Evolutionary conservation across 2,888 invertebrate species (phyloP), one percentile per base, ranked within the genome.

Genomic region (Scelioninae gen. 2): DNA sequence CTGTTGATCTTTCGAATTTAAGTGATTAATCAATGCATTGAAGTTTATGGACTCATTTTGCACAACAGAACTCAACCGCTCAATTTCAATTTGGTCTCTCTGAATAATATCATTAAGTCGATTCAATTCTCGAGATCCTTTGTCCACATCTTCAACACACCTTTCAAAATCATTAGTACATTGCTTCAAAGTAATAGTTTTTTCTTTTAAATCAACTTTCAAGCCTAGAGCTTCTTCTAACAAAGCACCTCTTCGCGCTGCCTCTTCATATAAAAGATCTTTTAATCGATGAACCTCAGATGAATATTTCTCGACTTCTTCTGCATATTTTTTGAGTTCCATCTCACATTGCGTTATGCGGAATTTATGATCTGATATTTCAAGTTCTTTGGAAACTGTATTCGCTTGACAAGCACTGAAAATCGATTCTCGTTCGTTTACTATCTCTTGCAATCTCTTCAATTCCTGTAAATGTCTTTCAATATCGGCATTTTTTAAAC

Each of bases 261-360:
- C 77, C 85, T 76, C 86, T 2, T 86, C 78, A 10, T 85, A 85
- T 15, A 87, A 75, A 22, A 85, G 83, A 61, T 87, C 85, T 85
- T 78, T 88, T 87, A 81, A 87, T 87, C 84, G 88, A 87, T 60
- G 73, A 45, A 75, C 69, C n/a, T 73, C 73, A 0, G 52, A 33
- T 7, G 70, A 75, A 41, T 73, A 73, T 16, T 22, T 73, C 7
- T 71, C 71, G 1, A 74, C 71, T 16, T 74, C 74, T 28, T 67
- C 64, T 1, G 58, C 74, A 28, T 71, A 74, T 7, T 71, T 71
- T 13, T 65, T 60, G 2, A 75, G 13, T 37, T 75, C 75, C 28
- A 37, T 0, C 37, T 75, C 70, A 15, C 75, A 75, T 15, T 67
- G 52, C 0, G 41, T 13, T 15, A 68, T 19, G 0, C 33, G 52